Conservation (phyloP, 2,113 vertebrate genomes). For the Grammomys surdaster region DNA sequence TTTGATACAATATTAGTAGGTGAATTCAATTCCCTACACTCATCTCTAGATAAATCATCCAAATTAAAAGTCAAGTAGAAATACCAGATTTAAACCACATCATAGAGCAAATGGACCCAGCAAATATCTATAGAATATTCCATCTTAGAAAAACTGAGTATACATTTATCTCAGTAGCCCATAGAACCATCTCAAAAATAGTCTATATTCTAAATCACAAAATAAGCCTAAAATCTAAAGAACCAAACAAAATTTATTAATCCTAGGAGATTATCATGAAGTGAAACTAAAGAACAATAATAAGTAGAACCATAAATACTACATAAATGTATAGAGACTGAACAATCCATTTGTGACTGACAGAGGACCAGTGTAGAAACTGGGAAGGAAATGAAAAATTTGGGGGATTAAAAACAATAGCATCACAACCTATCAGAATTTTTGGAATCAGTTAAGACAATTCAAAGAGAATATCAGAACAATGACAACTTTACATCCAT, state of each 20-base stretch:
- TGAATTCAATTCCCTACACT: background rate
- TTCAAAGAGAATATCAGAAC: background rate
- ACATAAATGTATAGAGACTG: too few species aligned
- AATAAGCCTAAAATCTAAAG: background rate
- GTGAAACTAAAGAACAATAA: background rate
- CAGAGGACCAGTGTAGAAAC: background rate
- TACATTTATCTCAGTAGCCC: background rate
- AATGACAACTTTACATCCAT: background rate
- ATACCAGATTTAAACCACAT: background rate
- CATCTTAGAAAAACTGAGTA: background rate
- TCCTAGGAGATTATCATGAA: background rate
- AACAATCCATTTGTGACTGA: background rate
- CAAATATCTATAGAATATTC: background rate
- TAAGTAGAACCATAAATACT: background rate
- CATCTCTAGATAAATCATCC: background rate
- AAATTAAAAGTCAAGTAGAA: background rate
- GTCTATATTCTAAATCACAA: background rate
- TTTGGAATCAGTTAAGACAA: background rate
- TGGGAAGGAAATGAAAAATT: background rate
- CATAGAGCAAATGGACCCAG: background rate
- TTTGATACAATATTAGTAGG: background rate
- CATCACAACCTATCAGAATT: background rate
- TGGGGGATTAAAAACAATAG: background rate
- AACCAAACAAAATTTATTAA: background rate
- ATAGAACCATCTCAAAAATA: background rate